Evolutionary conservation across 2,888 invertebrate genomes (phyloP).

Genomic region (Eustalomyia histrio): DNA sequence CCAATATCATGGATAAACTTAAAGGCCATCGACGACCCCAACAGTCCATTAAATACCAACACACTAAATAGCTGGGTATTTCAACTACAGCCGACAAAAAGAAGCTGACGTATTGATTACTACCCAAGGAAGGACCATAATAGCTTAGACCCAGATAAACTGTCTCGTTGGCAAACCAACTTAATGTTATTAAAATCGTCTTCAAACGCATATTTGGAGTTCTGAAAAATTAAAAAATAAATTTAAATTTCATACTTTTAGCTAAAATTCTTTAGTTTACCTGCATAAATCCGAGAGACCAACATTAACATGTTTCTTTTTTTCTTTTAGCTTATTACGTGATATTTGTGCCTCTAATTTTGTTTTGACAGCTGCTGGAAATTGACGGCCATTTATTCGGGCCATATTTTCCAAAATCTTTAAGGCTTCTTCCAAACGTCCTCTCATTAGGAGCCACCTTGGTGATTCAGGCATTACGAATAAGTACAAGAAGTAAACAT

Average conservation of each 20-base stretch:
- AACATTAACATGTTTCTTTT: slow-evolving; percentile 80
- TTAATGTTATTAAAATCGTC: slow-evolving; percentile 90
- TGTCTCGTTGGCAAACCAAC: slow-evolving; percentile 96
- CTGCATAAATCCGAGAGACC: slow-evolving; percentile 78
- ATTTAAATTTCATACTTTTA: not conserved
- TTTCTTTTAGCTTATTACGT: slow-evolving; percentile 83
- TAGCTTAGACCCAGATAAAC: slow-evolving; percentile 95
- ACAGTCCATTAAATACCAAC: slow-evolving; percentile 93
- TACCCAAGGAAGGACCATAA: slow-evolving; percentile 93
- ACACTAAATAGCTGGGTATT: slow-evolving; percentile 92
- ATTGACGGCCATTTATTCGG: slow-evolving; percentile 86
- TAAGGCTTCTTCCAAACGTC: slow-evolving; percentile 89
- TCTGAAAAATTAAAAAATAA: slow-evolving; percentile 72
- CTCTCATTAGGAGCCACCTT: slow-evolving; percentile 92
- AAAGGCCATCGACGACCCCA: slow-evolving; percentile 94
- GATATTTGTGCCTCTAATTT: slow-evolving; percentile 87
- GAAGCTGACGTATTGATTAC: slow-evolving; percentile 93
- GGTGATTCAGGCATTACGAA: slow-evolving; percentile 94
- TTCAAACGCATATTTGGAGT: slow-evolving; percentile 95
- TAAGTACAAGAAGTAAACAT: slow-evolving; percentile 90
- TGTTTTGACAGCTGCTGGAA: slow-evolving; percentile 86
- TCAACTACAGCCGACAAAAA: slow-evolving; percentile 92
- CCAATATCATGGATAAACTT: slow-evolving; percentile 90
- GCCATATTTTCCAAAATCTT: slow-evolving; percentile 89
- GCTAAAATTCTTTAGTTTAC: slow-evolving; percentile 60